Percentiles rank a stretch among this genome's conserved stretches.
Evolutionary conservation across 2,113 vertebrate species (phyloP).

Genomic region (Zosterops borbonicus): DNA sequence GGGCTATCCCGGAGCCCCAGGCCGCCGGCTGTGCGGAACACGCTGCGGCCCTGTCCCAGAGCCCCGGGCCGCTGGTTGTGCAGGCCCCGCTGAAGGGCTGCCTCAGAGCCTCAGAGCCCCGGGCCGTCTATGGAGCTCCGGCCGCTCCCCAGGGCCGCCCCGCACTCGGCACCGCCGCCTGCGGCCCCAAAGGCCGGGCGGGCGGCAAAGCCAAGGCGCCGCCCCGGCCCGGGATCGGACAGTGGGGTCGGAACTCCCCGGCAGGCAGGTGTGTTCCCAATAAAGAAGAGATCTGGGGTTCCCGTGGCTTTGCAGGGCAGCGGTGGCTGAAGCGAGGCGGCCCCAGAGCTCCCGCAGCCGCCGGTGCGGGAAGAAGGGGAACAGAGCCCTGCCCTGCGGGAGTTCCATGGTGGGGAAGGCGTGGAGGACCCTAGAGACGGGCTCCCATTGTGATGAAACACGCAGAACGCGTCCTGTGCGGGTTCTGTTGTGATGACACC

Average conservation of each 20-base stretch:
- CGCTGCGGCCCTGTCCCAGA: not conserved
- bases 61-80: too few species aligned
- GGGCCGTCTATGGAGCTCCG: not conserved
- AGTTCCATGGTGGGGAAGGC: rapidly evolving
- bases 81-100: too few species aligned
- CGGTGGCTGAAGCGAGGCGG: rapidly evolving
- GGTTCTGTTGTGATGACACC: not conserved
- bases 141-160: not conserved
- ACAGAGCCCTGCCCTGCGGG: rapidly evolving
- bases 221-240: too few species aligned
- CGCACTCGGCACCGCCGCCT: not conserved
- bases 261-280: rapidly evolving
- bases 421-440: not conserved
- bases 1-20: too few species aligned
- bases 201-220: rapidly evolving
- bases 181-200: too few species aligned
- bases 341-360: rapidly evolving
- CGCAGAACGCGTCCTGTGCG: rapidly evolving
- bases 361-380: rapidly evolving
- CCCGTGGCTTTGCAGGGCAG: not conserved
- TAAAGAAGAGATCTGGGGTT: rapidly evolving
- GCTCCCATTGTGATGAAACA: too few species aligned
- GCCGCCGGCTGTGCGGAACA: not conserved
- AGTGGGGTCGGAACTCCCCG: rapidly evolving
- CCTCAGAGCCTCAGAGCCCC: not conserved